Evolutionary conservation across 2,113 vertebrate genomes (phyloP).

Genomic region (Eolophus roseicapilla): DNA sequence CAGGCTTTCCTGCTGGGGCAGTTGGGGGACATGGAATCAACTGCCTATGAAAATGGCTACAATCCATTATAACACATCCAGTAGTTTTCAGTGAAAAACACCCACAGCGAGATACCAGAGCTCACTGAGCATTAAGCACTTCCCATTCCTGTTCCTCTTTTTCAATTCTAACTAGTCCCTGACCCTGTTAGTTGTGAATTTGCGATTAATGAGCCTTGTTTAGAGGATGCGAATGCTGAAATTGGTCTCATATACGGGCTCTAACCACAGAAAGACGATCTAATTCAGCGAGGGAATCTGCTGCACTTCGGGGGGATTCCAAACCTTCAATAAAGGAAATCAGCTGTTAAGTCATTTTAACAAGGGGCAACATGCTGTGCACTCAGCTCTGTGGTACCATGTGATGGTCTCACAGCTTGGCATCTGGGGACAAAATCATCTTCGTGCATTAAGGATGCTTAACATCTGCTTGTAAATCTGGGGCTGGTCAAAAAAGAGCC

Average conservation of each 20-base stretch:
- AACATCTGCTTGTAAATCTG: constrained; percentile 31
- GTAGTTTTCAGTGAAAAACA: background rate
- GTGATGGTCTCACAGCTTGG: background rate
- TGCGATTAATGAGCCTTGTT: constrained; percentile 57
- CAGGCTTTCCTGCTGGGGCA: background rate
- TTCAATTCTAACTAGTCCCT: constrained; percentile 9
- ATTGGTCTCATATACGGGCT: background rate
- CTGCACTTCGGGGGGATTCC: constrained; percentile 27
- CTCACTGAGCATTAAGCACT: constrained; percentile 26
- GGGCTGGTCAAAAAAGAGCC: background rate
- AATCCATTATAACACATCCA: background rate
- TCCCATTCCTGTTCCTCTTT: constrained; percentile 7
- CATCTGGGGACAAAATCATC: constrained; percentile 24
- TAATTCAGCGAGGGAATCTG: constrained; percentile 8
- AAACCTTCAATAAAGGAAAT: background rate
- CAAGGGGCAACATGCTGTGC: constrained; percentile 34
- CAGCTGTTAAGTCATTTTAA: constrained; percentile 27
- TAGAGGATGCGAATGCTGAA: background rate
- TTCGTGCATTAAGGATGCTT: background rate
- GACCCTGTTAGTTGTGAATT: constrained; percentile 40
- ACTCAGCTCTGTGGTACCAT: background rate
- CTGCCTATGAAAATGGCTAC: background rate
- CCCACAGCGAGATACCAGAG: background rate
- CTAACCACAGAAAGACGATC: background rate
- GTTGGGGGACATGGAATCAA: background rate